Conservation (phyloP, 2,888 invertebrate genomes). For the Baccha elongata region DNA sequence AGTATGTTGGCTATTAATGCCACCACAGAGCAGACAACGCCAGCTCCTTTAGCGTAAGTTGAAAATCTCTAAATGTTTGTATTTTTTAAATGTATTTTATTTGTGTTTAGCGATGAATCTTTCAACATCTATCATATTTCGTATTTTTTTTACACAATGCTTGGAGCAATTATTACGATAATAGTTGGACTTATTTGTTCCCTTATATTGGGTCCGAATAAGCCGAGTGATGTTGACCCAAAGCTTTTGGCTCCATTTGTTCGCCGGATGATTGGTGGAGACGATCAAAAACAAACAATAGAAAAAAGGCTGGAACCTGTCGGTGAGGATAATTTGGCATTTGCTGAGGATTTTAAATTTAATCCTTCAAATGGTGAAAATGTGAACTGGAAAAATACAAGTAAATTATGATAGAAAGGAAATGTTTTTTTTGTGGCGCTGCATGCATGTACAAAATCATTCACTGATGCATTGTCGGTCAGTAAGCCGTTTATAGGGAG, state of each 20-base stretch:
- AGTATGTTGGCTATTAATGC: conserved; percentile 78
- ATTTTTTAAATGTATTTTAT: no score
- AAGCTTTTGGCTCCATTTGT: conserved; percentile 88
- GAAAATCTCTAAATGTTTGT: no score
- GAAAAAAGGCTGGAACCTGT: conserved; percentile 24
- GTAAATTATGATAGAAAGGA: background rate
- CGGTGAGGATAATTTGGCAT: conserved; percentile 20
- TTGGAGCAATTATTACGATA: conserved; percentile 85
- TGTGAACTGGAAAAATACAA: no score
- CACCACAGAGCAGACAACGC: conserved; percentile 60
- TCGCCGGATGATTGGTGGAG: conserved; percentile 84
- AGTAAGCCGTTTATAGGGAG: no score
- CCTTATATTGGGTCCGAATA: conserved; percentile 83
- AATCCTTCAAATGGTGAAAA: background rate
- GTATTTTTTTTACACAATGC: conserved; percentile 90
- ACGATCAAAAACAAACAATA: no score
- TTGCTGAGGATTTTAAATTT: background rate
- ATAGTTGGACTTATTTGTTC: conserved; percentile 84
- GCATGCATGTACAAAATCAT: no score
- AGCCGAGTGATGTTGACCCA: conserved; percentile 84
- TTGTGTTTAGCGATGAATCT: conserved; percentile 76
- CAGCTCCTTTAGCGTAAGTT: conserved; percentile 41
- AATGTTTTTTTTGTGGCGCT: background rate
- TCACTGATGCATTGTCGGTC: no score
- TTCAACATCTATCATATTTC: conserved; percentile 87